Evolutionary conservation across 2,888 invertebrate species (phyloP).

Genomic region (Plagiodera versicolora): DNA sequence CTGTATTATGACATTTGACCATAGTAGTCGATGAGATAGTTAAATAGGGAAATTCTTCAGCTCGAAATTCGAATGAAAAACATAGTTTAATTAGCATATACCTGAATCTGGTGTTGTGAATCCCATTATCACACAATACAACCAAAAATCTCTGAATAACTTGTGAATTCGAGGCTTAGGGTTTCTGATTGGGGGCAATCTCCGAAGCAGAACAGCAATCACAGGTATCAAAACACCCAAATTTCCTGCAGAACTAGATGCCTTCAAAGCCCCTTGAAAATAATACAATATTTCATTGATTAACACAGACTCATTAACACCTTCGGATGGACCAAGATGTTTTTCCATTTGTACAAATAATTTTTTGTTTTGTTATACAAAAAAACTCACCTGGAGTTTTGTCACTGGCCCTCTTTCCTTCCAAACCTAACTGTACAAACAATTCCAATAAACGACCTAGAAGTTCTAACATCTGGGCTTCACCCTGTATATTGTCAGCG

Average conservation of each 20-base stretch:
- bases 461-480: conserved; percentile 80
- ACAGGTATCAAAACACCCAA: conserved; percentile 97
- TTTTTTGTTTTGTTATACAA: no score
- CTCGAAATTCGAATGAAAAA: not conserved
- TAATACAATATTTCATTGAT: not conserved
- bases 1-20: no score
- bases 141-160: conserved; percentile 98
- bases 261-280: conserved; percentile 63
- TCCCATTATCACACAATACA: conserved; percentile 98
- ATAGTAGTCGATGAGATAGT: no score
- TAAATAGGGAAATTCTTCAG: not conserved
- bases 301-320: no score
- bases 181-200: conserved; percentile 87
- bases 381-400: conserved; percentile 71
- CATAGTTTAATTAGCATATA: conserved; percentile 37
- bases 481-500: conserved; percentile 90
- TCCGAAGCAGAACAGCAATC: conserved; percentile 84
- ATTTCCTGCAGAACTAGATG: conserved; percentile 95
- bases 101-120: conserved; percentile 85
- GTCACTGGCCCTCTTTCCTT: conserved; percentile 94
- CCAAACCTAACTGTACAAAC: conserved; percentile 96
- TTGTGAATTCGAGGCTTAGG: conserved; percentile 92
- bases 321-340: no score
- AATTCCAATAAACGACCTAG: conserved; percentile 88
- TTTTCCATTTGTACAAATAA: no score